Conservation (phyloP, 2,888 invertebrate genomes). For the Epirrhoe alternata region DNA sequence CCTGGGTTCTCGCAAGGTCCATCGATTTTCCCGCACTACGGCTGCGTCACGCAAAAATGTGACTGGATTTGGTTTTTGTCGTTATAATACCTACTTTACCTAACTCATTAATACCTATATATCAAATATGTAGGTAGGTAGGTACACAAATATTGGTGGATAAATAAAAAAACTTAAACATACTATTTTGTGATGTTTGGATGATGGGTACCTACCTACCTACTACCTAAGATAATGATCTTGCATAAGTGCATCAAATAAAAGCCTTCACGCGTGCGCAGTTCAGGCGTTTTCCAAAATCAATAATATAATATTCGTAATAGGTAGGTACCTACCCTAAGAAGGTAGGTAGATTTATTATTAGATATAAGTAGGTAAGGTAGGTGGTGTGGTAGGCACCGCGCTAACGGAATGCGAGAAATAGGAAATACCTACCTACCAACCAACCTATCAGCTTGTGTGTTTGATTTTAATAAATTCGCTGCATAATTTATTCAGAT, state of each 20-base stretch:
- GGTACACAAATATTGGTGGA: no score
- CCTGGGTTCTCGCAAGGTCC: constrained; percentile 41
- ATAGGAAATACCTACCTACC: no score
- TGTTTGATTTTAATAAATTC: no score
- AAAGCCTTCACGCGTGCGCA: constrained; percentile 29
- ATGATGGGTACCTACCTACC: background rate
- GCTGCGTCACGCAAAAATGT: constrained; percentile 29
- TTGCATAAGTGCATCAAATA: constrained; percentile 30
- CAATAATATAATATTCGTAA: constrained; percentile 29
- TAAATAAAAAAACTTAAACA: no score
- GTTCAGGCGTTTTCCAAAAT: constrained; percentile 23
- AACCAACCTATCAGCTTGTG: no score
- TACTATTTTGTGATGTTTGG: no score
- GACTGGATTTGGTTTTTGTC: constrained; percentile 3
- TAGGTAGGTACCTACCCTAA: background rate
- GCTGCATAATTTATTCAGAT: background rate
- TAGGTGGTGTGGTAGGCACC: background rate
- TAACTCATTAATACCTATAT: no score
- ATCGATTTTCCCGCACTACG: constrained; percentile 37
- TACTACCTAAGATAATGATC: constrained; percentile 4
- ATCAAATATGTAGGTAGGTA: no score
- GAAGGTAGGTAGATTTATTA: constrained; percentile 18
- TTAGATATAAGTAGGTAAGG: constrained; percentile 15
- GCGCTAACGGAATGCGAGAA: constrained; percentile 1
- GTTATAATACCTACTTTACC: no score